These are phyloP conservation scores for Spea multiplicata DNA, from an alignment of 2,113 vertebrate genomes.

Conservation along the genomic window DNA sequence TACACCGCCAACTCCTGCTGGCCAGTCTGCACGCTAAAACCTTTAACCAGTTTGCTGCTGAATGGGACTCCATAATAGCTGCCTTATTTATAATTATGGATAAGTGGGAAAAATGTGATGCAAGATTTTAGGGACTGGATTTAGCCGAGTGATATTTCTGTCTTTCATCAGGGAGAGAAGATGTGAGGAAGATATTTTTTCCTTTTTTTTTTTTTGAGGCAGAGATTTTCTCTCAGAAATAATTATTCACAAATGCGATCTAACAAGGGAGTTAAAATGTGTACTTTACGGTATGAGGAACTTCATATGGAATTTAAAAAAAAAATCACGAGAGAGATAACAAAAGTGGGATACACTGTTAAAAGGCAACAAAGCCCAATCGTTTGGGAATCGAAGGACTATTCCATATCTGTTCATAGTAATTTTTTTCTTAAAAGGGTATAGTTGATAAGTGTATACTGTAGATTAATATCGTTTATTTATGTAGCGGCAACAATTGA, in stretches of 20 bases:
- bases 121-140: slow-evolving; percentile 61
- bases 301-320: no score
- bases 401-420: no score
- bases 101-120: slow-evolving; percentile 54
- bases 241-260: not conserved
- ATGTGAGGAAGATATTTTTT: not conserved
- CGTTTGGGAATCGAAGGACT: no score
- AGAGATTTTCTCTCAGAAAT: not conserved
- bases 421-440: no score
- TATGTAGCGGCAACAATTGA: no score
- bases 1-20: slow-evolving; percentile 76
- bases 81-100: slow-evolving; percentile 63
- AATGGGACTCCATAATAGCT: slow-evolving; percentile 56
- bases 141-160: slow-evolving; percentile 59
- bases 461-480: no score
- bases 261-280: no score
- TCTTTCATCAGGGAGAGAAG: slow-evolving; percentile 56
- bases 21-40: slow-evolving; percentile 65
- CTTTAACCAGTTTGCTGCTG: slow-evolving; percentile 72
- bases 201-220: not conserved
- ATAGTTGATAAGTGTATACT: no score
- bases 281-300: no score
- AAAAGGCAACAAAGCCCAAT: no score
- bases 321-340: no score
- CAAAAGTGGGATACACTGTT: no score